These are phyloP conservation scores for Plectropomus leopardus DNA, from an alignment of 2,113 vertebrate genomes.

Conservation along the genomic window DNA sequence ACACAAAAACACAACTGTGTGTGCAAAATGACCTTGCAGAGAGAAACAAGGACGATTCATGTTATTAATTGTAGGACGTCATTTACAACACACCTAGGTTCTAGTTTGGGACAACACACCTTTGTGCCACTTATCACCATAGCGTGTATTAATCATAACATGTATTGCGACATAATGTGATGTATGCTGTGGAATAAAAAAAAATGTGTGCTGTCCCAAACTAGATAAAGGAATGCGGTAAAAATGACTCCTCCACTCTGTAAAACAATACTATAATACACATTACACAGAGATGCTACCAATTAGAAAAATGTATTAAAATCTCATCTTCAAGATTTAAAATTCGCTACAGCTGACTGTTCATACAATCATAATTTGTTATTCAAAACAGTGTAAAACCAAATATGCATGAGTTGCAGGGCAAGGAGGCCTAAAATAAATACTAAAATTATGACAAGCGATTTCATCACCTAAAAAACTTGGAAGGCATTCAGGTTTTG, in stretches of 20 bases:
- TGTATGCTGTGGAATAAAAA: conserved; percentile 17
- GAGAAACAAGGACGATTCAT: conserved; percentile 11
- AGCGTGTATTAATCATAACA: not conserved
- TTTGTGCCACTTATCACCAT: not conserved
- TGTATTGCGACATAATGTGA: not conserved
- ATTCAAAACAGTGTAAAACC: conserved; percentile 30
- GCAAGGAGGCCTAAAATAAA: conserved; percentile 60
- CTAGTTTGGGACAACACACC: conserved; percentile 8
- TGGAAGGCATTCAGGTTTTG: conserved; percentile 51
- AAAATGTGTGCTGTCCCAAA: conserved; percentile 12
- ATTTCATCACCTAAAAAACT: conserved; percentile 68
- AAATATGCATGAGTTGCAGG: conserved; percentile 58
- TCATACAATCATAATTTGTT: conserved; percentile 18
- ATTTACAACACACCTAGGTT: conserved; percentile 24
- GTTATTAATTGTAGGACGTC: not conserved
- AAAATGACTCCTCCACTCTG: conserved; percentile 5
- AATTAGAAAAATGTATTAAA: conserved; percentile 21
- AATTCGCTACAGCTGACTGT: conserved; percentile 26
- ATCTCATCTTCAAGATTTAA: conserved; percentile 22
- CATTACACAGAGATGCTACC: conserved; percentile 8
- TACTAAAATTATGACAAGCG: conserved; percentile 64
- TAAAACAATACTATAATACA: conserved; percentile 25
- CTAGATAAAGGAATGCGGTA: not conserved
- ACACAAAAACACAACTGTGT: conserved; percentile 50
- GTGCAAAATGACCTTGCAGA: conserved; percentile 32